Base-by-base conservation (phyloP, 2,113 vertebrate species). In the Catharus minimus region DNA sequence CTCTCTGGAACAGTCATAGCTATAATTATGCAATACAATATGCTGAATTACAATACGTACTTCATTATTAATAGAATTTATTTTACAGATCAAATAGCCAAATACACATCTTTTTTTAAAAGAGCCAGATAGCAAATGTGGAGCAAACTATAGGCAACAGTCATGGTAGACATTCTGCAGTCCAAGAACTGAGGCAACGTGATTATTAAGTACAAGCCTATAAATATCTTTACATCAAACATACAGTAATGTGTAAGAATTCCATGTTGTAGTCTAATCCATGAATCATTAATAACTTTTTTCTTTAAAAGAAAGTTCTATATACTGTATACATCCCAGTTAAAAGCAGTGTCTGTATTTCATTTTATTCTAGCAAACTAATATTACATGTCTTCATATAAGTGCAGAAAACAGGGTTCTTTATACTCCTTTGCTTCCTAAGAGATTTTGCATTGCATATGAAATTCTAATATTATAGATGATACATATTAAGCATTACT, bases 401-500 rank as follows among this genome's bases (percentile, higher is more conserved):
- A 95, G 89, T 93, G 92, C 86, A 95, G 82, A 95, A 93, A 94
- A 93, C 76, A 95, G 30, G 76, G 87, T 96, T 90, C 77, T 96
- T 97, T 97, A 97, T 97, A 95, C 76, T 96, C 89, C 92, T 85
- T 95, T 94, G 85, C 64, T 92, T 85, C 30, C 55, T 83, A 94
- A 88, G 47, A 92, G 83, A 75, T 64, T 44, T 53, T 50, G 27
- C 76, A 52, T 82, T 84, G 64, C 58, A 64, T 67, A 89, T 86
- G 68, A 94, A 86, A 57, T 58, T 72, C 69, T 88, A 94, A 47
- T 69, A 94, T 66, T 87, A 86, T 88, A 94, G 88, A 89, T 93
- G 62, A 95, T 78, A 91, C 72, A 88, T 55, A 95, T 85, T 73
- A 91, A 85, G 69, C 44, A 64, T 71, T 94, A 91, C 79, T 91